These are phyloP conservation scores for Capreolus pygargus DNA, from an alignment of 2,113 vertebrate species.

Conservation along the genomic window DNA sequence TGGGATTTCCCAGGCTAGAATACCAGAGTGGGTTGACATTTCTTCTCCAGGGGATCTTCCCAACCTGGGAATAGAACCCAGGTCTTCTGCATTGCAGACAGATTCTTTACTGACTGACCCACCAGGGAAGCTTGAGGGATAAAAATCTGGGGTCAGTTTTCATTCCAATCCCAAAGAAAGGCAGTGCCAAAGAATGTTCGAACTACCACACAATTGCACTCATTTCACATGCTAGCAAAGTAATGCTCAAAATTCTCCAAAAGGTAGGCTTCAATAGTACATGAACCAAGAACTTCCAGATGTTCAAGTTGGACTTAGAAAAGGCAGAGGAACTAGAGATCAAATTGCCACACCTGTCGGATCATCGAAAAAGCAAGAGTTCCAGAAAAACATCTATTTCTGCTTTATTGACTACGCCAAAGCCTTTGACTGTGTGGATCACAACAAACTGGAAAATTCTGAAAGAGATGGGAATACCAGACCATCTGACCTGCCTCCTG, in stretches of 20 bases:
- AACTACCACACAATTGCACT: neutral
- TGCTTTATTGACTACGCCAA: neutral
- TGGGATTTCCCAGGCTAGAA: neutral
- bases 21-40: neutral
- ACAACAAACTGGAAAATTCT: neutral
- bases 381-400: neutral
- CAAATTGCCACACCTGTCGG: neutral
- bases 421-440: neutral
- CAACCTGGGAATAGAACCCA: neutral
- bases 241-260: neutral
- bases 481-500: neutral
- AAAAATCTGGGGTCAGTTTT: neutral
- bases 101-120: neutral
- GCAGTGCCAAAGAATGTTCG: neutral
- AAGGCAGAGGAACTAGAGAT: neutral
- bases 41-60: neutral
- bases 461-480: neutral
- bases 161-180: neutral
- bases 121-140: neutral
- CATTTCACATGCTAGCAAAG: neutral
- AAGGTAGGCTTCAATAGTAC: neutral
- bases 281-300: neutral
- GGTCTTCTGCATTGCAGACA: neutral
- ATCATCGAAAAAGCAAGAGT: neutral
- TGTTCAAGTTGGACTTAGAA: neutral